Conservation (phyloP, 2,797 vertebrate genomes). For the Lemur catta region DNA sequence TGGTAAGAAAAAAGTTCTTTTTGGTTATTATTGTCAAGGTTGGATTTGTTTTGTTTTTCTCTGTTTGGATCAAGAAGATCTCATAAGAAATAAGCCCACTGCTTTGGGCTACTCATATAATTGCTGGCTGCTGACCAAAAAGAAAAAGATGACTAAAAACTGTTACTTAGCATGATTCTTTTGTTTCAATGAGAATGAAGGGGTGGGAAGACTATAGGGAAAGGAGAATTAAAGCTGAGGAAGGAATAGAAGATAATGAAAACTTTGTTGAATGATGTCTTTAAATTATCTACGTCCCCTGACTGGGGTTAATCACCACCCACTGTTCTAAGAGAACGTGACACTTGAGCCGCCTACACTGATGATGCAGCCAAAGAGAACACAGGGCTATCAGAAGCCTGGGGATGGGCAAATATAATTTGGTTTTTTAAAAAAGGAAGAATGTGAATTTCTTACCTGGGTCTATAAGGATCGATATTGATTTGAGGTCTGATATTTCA, state of each 20-base stretch:
- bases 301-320: not conserved
- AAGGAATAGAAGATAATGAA: not conserved
- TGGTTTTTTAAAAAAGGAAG: not conserved
- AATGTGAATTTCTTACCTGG: not conserved
- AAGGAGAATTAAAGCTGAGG: not conserved
- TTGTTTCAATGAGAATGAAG: not conserved
- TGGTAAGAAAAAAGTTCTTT: not conserved
- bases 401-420: not conserved
- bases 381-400: not conserved
- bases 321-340: not conserved
- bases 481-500: not conserved
- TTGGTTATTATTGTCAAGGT: not conserved
- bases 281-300: not conserved
- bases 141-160: not conserved
- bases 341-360: not conserved
- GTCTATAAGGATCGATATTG: not conserved
- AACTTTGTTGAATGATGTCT: not conserved
- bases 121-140: not conserved
- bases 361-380: not conserved
- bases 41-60: slow-evolving; percentile 7
- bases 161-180: not conserved
- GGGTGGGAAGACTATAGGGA: not conserved
- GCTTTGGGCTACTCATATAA: not conserved
- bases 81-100: not conserved
- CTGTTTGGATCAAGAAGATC: not conserved